These are phyloP conservation scores for Lepus americanus DNA, from an alignment of 2,113 vertebrate genomes.

Conservation along the genomic window DNA sequence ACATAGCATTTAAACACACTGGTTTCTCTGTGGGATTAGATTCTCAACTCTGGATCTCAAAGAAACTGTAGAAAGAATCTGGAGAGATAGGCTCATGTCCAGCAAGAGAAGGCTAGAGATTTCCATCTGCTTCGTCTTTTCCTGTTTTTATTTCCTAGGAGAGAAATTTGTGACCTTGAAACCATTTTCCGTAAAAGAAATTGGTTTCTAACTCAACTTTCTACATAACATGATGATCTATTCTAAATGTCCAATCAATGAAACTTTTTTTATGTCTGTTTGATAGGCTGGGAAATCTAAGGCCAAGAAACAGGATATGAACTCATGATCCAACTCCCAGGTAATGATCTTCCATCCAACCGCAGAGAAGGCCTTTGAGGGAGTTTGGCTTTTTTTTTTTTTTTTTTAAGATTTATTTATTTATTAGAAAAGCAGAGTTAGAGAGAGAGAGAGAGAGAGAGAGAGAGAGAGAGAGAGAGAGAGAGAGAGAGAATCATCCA, in stretches of 20 bases:
- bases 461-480: too few species aligned
- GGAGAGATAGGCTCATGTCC: background rate
- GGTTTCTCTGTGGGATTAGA: background rate
- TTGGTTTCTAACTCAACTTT: background rate
- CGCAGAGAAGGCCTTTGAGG: background rate
- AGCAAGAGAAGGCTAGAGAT: background rate
- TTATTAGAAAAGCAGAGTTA: too few species aligned
- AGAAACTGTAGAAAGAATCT: background rate
- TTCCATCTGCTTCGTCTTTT: background rate
- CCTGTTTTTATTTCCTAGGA: background rate
- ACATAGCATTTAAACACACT: background rate
- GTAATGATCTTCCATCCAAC: background rate
- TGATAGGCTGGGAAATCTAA: background rate
- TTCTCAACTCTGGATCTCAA: background rate
- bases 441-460: too few species aligned
- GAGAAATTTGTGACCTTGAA: background rate
- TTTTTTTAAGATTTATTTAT: too few species aligned
- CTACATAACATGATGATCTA: constrained; percentile 26
- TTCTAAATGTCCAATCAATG: background rate
- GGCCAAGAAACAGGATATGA: background rate
- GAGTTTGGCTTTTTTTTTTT: too few species aligned
- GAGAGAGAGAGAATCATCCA: too few species aligned
- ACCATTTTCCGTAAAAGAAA: constrained; percentile 45
- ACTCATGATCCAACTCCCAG: background rate
- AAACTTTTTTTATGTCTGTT: background rate